Evolutionary conservation across 1,140 invertebrate genomes (phyloP).

Genomic region (Oncopeltus fasciatus): DNA sequence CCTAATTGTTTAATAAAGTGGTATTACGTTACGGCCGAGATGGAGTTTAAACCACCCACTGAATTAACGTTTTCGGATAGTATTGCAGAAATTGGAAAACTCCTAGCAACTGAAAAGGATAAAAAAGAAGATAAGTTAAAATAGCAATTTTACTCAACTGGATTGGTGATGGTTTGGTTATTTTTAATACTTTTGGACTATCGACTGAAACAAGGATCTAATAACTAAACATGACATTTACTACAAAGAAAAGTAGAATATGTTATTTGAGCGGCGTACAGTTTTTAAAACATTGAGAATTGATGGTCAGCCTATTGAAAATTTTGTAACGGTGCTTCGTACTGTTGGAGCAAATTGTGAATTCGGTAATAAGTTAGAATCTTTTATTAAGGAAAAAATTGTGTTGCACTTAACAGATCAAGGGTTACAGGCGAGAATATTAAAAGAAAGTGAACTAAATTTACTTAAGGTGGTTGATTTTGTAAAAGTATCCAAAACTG

Average conservation of each 20-base stretch:
- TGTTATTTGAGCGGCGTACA: too few species aligned
- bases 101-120: background rate
- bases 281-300: too few species aligned
- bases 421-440: conserved; percentile 15
- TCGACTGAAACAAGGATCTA: background rate
- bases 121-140: background rate
- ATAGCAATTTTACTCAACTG: conserved; percentile 20
- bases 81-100: background rate
- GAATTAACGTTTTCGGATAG: too few species aligned
- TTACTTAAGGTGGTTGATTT: too few species aligned
- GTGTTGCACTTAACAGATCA: too few species aligned
- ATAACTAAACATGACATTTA: background rate
- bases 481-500: background rate
- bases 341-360: too few species aligned
- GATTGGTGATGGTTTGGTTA: conserved; percentile 5
- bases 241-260: background rate
- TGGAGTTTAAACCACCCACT: background rate
- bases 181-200: too few species aligned
- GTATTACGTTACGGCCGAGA: background rate
- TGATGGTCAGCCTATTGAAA: too few species aligned
- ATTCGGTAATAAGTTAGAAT: too few species aligned
- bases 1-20: background rate
- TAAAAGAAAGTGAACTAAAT: too few species aligned
- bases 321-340: too few species aligned
- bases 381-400: too few species aligned